phyloP scores from a whole-genome alignment of 2,888 invertebrate species.

The Caenorhabditis sp. region DNA sequence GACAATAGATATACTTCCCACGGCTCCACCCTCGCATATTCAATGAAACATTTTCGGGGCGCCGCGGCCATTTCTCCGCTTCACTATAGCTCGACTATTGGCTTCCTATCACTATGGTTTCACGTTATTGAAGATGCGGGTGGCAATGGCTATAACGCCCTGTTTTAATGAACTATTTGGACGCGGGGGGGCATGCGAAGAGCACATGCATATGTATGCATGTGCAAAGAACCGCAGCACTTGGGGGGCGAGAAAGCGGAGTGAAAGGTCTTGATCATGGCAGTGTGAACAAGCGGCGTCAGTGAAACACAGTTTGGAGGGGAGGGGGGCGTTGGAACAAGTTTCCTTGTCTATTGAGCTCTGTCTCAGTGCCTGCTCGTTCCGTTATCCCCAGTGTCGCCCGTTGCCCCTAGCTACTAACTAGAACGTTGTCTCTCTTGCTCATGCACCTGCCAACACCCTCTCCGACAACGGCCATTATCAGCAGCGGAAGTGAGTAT shows the following conservation, averaged over 20 bases:
- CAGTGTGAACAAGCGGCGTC: too few species aligned
- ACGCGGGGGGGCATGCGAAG: slow-evolving; percentile 5
- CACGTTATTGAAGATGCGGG: too few species aligned
- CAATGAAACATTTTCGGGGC: background rate
- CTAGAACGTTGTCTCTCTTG: background rate
- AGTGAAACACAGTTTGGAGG: slow-evolving; percentile 33
- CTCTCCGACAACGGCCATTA: background rate
- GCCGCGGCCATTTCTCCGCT: too few species aligned
- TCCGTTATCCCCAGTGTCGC: too few species aligned
- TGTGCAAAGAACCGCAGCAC: background rate
- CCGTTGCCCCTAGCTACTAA: slow-evolving; percentile 49
- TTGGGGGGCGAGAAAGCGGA: slow-evolving; percentile 1
- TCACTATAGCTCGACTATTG: too few species aligned
- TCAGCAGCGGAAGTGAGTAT: slow-evolving; percentile 6
- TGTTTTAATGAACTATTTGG: background rate
- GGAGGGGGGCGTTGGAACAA: too few species aligned
- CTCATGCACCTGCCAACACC: background rate
- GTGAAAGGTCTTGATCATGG: slow-evolving; percentile 15
- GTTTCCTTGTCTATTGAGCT: too few species aligned
- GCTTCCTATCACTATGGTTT: background rate
- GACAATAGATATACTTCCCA: background rate
- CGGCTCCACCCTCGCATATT: slow-evolving; percentile 1
- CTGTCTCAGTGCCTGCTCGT: too few species aligned
- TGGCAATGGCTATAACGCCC: too few species aligned
- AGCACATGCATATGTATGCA: slow-evolving; percentile 5